Conservation (phyloP, 1,140 invertebrate genomes). For the Cheumatopsyche charites region DNA sequence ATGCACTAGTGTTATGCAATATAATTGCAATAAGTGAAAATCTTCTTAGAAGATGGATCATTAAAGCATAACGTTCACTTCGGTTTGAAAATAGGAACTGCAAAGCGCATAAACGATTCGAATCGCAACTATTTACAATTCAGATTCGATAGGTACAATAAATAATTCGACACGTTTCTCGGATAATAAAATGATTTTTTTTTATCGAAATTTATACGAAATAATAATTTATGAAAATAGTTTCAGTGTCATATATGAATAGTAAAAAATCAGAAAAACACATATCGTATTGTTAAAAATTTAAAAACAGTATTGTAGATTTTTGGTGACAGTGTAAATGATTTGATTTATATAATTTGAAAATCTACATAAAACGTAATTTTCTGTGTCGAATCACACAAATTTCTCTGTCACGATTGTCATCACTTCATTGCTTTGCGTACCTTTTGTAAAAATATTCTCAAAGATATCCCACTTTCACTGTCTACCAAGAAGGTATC, state of each 20-base stretch:
- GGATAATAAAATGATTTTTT: too few species aligned
- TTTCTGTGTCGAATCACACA: conserved; percentile 8
- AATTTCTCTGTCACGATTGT: conserved; percentile 17
- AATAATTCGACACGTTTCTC: too few species aligned
- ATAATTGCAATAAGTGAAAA: too few species aligned
- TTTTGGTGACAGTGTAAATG: conserved; percentile 2
- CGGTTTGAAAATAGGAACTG: too few species aligned
- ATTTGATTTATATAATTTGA: conserved; percentile 6
- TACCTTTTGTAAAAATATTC: neutral
- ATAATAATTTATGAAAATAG: too few species aligned
- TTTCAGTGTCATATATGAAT: neutral
- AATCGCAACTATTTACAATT: too few species aligned
- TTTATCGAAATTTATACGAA: too few species aligned
- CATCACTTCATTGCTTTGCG: conserved; percentile 10
- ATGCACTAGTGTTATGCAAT: too few species aligned
- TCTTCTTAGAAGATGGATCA: too few species aligned
- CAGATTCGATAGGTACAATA: too few species aligned
- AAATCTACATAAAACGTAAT: conserved; percentile 20
- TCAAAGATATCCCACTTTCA: neutral
- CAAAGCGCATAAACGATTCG: too few species aligned
- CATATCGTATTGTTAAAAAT: neutral
- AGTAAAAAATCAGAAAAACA: neutral
- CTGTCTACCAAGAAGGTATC: neutral
- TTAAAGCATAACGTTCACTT: too few species aligned
- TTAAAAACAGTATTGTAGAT: neutral